These are phyloP conservation scores for Apostichopus californicus DNA, from an alignment of 35 echinoderm and acorn worm genomes.

Conservation along the genomic window DNA sequence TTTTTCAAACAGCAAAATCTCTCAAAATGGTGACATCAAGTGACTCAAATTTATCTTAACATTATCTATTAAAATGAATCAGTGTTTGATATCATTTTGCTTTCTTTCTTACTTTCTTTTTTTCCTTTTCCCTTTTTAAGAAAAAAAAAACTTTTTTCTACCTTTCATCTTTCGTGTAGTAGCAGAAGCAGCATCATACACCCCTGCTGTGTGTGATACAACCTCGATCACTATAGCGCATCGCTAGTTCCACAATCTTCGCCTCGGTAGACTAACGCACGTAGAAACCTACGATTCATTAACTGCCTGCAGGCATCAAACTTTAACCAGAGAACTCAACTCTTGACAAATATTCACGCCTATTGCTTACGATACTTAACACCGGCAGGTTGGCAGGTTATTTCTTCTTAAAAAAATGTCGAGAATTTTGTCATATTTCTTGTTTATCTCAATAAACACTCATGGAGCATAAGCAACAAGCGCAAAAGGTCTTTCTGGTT, in stretches of 20 bases:
- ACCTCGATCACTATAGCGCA: slow-evolving; percentile 4
- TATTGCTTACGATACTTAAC: slow-evolving; percentile 52
- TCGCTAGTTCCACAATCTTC: slow-evolving; percentile 13
- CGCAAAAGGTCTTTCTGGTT: slow-evolving; percentile 30
- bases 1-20: too few relatives aligned
- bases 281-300: slow-evolving; percentile 18
- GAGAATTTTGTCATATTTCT: slow-evolving; percentile 47
- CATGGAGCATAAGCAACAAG: slow-evolving; percentile 35
- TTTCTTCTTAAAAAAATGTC: slow-evolving; percentile 32
- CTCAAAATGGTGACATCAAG: too few relatives aligned
- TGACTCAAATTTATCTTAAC: too few relatives aligned
- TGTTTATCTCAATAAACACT: slow-evolving; percentile 44
- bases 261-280: slow-evolving; percentile 33
- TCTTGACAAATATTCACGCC: slow-evolving; percentile 31
- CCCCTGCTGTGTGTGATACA: neutral
- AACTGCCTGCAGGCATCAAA: slow-evolving; percentile 14
- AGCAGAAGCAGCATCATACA: too few relatives aligned
- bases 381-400: slow-evolving; percentile 37
- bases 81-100: too few relatives aligned
- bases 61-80: too few relatives aligned
- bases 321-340: neutral
- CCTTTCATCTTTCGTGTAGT: too few relatives aligned
- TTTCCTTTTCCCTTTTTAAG: too few relatives aligned
- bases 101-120: too few relatives aligned
- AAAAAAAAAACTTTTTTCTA: too few relatives aligned